Evolutionary conservation across 2,113 vertebrate genomes (phyloP).

Genomic region (Trematocara stigmaticum): DNA sequence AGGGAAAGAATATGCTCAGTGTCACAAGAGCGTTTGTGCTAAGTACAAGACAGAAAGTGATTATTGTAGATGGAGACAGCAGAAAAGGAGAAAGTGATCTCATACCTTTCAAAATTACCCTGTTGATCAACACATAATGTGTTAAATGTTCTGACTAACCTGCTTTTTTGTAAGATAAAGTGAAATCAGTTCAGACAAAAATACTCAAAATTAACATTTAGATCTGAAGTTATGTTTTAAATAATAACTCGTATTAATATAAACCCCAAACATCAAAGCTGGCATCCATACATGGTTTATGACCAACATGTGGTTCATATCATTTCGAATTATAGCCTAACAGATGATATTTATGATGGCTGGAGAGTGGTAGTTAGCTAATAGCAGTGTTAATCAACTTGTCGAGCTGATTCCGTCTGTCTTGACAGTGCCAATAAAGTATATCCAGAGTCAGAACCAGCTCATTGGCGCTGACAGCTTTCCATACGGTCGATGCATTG

Average conservation of each 20-base stretch:
- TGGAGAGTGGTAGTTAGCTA: background rate
- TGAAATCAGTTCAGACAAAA: background rate
- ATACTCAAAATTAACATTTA: background rate
- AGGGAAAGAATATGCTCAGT: background rate
- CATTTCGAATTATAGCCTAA: background rate
- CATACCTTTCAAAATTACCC: background rate
- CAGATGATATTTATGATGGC: background rate
- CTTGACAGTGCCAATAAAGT: background rate
- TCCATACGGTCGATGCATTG: background rate
- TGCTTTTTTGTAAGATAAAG: background rate
- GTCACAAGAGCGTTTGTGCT: background rate
- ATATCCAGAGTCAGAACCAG: background rate
- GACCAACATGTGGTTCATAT: background rate
- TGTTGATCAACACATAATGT: background rate
- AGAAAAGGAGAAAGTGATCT: background rate
- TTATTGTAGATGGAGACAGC: background rate
- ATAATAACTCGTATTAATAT: background rate
- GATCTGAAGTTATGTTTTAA: background rate
- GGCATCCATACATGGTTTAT: background rate
- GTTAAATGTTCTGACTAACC: background rate
- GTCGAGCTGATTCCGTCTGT: background rate
- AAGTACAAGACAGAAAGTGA: background rate
- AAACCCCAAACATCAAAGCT: background rate
- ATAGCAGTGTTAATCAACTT: conserved; percentile 8
- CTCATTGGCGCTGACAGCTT: background rate